These are phyloP conservation scores for Xenops minutus DNA, from an alignment of 2,797 vertebrate genomes.

Conservation along the genomic window DNA sequence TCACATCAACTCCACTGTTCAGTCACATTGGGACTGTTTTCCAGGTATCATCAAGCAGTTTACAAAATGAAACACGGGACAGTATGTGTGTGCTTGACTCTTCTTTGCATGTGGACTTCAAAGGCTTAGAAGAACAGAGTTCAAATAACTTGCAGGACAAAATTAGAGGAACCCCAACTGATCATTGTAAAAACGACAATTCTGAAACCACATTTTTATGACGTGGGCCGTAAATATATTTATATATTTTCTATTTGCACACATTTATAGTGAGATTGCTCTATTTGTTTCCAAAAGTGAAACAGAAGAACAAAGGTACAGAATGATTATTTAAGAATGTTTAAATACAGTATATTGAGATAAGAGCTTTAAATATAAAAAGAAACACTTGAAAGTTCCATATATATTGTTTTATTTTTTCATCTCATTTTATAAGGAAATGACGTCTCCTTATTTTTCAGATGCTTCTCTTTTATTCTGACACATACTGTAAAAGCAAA, in stretches of 20 bases:
- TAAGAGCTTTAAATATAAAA: constrained; percentile 75
- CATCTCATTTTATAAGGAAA: constrained; percentile 76
- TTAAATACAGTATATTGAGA: constrained; percentile 71
- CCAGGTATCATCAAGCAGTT: constrained; percentile 71
- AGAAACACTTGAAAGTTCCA: constrained; percentile 61
- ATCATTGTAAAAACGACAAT: constrained; percentile 54
- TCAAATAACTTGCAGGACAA: constrained; percentile 55
- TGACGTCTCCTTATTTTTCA: constrained; percentile 20
- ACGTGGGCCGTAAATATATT: constrained; percentile 68
- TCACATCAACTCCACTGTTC: constrained; percentile 81
- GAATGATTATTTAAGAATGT: constrained; percentile 74
- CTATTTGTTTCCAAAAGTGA: constrained; percentile 67
- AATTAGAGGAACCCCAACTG: neutral
- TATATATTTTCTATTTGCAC: constrained; percentile 87
- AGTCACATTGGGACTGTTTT: constrained; percentile 70
- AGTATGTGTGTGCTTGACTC: constrained; percentile 50
- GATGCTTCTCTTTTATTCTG: constrained; percentile 14
- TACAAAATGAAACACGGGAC: constrained; percentile 65
- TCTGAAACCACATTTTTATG: constrained; percentile 80
- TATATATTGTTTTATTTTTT: constrained; percentile 74
- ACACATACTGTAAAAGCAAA: constrained; percentile 17
- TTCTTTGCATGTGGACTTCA: constrained; percentile 60
- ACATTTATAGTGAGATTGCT: constrained; percentile 70
- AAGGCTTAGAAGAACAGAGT: constrained; percentile 46
- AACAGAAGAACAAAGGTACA: constrained; percentile 74